These are phyloP conservation scores for Drosophila sulfurigaster DNA, from an alignment of 1,140 invertebrate species.

Conservation along the genomic window DNA sequence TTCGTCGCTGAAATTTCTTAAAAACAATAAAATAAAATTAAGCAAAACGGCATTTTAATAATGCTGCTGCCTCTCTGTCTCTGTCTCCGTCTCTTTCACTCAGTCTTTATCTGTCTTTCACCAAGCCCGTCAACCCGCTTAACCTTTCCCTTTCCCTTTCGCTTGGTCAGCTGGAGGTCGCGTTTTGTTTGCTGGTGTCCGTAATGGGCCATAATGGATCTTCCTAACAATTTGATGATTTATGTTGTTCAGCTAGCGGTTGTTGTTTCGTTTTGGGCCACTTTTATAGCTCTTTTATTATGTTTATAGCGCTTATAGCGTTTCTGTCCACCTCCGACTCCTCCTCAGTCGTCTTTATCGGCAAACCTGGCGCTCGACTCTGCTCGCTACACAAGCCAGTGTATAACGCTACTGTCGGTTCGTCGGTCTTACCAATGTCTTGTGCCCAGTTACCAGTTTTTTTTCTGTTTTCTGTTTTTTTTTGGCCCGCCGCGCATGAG, in stretches of 20 bases:
- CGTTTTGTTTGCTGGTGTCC: conserved; percentile 57
- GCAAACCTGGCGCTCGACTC: conserved; percentile 43
- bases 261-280: conserved; percentile 56
- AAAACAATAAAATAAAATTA: conserved; percentile 84
- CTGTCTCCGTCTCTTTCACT: neutral
- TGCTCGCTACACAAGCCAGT: neutral
- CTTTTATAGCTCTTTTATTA: conserved; percentile 73
- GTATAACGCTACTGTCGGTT: conserved; percentile 40
- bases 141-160: conserved; percentile 5
- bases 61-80: conserved; percentile 51
- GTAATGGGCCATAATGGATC: conserved; percentile 84
- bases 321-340: conserved; percentile 40
- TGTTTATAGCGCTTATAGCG: conserved; percentile 68
- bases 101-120: conserved; percentile 4
- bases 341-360: conserved; percentile 71
- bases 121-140: neutral
- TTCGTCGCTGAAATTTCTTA: conserved; percentile 71
- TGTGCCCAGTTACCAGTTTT: conserved; percentile 9
- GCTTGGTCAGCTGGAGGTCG: conserved; percentile 30
- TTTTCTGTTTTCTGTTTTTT: conserved; percentile 4
- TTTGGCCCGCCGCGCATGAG: conserved; percentile 61
- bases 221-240: conserved; percentile 84
- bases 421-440: conserved; percentile 8
- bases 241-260: conserved; percentile 81
- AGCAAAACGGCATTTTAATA: conserved; percentile 84